phyloP scores from a whole-genome alignment of 2,888 invertebrate genomes.

The Aromia moschata region DNA sequence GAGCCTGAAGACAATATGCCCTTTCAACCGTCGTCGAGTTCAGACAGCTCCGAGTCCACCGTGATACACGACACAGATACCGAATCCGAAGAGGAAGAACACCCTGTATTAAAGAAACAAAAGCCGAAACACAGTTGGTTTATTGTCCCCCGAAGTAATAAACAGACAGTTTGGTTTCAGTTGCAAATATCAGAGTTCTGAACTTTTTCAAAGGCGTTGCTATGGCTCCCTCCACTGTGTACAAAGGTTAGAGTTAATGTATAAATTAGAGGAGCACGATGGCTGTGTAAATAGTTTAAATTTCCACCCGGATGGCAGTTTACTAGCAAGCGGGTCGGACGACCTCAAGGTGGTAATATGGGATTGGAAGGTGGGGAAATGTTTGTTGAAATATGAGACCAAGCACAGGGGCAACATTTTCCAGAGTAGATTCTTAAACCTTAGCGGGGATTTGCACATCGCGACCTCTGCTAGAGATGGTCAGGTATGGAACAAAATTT shows the following conservation, averaged over 20 bases:
- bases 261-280: conserved; percentile 79
- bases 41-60: conserved; percentile 37
- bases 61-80: conserved; percentile 52
- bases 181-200: conserved; percentile 54
- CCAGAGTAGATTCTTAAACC: conserved; percentile 88
- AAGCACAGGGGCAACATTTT: conserved; percentile 91
- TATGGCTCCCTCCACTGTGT: conserved; percentile 85
- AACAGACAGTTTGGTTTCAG: conserved; percentile 72
- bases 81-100: conserved; percentile 50
- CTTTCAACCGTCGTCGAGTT: conserved; percentile 16
- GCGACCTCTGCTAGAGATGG: conserved; percentile 92
- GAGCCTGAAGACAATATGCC: conserved; percentile 28
- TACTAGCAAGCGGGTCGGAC: conserved; percentile 90
- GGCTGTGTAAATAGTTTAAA: conserved; percentile 94
- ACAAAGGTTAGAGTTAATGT: conserved; percentile 81
- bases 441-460: conserved; percentile 81
- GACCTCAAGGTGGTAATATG: conserved; percentile 87
- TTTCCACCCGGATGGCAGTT: conserved; percentile 82
- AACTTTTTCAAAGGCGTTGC: conserved; percentile 66
- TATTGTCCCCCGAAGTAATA: conserved; percentile 71
- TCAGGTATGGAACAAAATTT: no score
- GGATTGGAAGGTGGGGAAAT: conserved; percentile 85
- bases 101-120: conserved; percentile 66
- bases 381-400: conserved; percentile 75
- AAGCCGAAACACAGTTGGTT: conserved; percentile 75